Percentiles rank a stretch among this genome's conserved stretches.
Evolutionary conservation across 2,113 vertebrate genomes (phyloP).

Genomic region (Coryphaenoides rupestris): DNA sequence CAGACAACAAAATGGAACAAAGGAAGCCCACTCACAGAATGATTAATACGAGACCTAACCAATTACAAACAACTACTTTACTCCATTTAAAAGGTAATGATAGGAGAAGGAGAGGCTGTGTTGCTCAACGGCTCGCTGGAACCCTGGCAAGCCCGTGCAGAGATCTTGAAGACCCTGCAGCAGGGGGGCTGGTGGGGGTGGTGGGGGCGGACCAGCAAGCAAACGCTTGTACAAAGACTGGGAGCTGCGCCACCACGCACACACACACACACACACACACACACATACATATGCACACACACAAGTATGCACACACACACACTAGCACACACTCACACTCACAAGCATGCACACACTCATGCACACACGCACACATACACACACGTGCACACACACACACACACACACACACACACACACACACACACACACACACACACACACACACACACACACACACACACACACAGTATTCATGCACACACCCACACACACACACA

Average conservation of each 20-base stretch:
- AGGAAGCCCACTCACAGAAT: too few species aligned
- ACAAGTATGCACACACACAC: neutral
- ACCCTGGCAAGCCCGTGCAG: neutral
- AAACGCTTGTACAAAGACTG: conserved; percentile 1
- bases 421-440: neutral
- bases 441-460: neutral
- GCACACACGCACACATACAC: neutral
- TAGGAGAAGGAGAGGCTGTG: too few species aligned
- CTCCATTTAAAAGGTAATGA: too few species aligned
- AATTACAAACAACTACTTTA: too few species aligned
- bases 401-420: neutral
- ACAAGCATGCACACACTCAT: neutral
- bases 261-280: conserved; percentile 1
- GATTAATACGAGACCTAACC: too few species aligned
- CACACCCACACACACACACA: neutral
- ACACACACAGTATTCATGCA: neutral
- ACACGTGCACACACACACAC: neutral
- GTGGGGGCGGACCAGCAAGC: neutral
- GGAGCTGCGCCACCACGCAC: neutral
- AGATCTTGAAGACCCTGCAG: neutral
- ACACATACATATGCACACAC: conserved; percentile 10
- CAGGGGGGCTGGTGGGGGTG: neutral
- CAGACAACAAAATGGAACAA: too few species aligned
- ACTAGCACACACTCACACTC: too few species aligned
- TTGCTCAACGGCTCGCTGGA: neutral